A percentile compares a stretch with the other conserved stretches of the same genome.
phyloP scores from a whole-genome alignment of 1,140 invertebrate genomes.

The Nomia melanderi region DNA sequence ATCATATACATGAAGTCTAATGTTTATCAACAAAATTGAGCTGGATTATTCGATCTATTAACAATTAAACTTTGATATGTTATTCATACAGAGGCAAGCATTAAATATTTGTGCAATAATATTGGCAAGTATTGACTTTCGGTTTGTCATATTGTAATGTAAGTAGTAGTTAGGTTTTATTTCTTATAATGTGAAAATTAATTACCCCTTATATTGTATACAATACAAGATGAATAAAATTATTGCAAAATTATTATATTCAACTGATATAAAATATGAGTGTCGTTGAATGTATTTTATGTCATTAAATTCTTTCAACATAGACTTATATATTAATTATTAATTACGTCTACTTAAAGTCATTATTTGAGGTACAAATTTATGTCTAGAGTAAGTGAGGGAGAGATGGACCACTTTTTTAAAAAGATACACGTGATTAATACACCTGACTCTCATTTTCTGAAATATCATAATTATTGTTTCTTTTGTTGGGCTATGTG shows the following conservation, averaged over 20 bases:
- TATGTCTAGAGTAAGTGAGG: no score
- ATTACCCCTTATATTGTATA: background rate
- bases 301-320: background rate
- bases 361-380: slow-evolving; percentile 7
- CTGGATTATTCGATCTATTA: background rate
- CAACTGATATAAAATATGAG: background rate
- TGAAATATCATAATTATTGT: no score
- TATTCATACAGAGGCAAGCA: slow-evolving; percentile 27
- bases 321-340: background rate
- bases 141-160: background rate
- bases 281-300: background rate
- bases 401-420: no score
- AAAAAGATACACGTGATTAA: no score
- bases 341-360: background rate
- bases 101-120: slow-evolving; percentile 14
- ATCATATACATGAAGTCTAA: background rate
- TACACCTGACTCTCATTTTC: no score
- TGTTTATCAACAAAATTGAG: slow-evolving; percentile 22
- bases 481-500: no score
- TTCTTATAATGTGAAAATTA: background rate
- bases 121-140: slow-evolving; percentile 28
- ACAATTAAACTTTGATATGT: slow-evolving; percentile 36
- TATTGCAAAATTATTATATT: background rate
- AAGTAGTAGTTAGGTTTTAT: background rate
- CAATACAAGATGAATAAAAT: background rate